Conservation (phyloP, 2,113 vertebrate species). For the Alaudala cheleensis region DNA sequence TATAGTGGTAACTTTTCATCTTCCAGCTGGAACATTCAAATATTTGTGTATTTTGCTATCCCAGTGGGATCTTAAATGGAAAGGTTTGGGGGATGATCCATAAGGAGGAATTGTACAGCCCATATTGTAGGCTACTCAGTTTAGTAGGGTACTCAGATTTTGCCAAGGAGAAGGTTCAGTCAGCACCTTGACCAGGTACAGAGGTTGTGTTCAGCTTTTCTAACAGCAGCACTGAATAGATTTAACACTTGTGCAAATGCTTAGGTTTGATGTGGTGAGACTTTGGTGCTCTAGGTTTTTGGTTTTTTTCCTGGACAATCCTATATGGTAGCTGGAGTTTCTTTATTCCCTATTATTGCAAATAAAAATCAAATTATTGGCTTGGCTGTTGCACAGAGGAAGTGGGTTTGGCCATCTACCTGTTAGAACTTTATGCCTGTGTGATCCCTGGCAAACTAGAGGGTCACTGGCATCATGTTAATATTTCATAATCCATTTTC, state of each 20-base stretch:
- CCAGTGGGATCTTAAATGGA: background rate
- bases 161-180: background rate
- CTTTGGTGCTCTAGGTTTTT: background rate
- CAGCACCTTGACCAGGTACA: background rate
- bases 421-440: background rate
- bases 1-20: background rate
- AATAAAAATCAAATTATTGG: background rate
- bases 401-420: background rate
- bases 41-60: background rate
- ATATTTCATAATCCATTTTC: background rate
- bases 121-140: background rate
- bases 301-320: background rate
- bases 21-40: background rate
- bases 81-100: background rate
- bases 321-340: background rate
- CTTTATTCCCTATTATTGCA: background rate
- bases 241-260: background rate
- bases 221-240: background rate
- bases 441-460: background rate
- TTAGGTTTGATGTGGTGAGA: background rate
- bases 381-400: background rate
- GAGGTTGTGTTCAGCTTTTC: background rate
- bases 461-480: background rate
- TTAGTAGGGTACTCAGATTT: background rate
- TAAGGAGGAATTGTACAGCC: background rate